These are phyloP conservation scores for Rhyacophila evoluta DNA, from an alignment of 2,888 invertebrate genomes.

Conservation along the genomic window DNA sequence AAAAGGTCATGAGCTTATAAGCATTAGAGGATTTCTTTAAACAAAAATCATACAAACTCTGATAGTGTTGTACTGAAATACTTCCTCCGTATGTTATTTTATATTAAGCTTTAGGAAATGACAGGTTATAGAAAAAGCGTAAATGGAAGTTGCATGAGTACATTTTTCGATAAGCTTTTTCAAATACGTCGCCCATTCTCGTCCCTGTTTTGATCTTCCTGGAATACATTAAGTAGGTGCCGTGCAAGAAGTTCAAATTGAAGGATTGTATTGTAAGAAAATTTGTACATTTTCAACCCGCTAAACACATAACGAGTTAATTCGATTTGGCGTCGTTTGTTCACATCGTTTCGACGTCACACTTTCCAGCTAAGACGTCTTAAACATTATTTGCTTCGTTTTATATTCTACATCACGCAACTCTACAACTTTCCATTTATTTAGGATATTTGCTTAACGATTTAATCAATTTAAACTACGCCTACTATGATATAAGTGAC, in stretches of 20 bases:
- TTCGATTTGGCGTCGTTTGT: conserved; percentile 23
- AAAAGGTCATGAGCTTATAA: too few species aligned
- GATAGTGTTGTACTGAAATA: too few species aligned
- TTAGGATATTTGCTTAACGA: neutral
- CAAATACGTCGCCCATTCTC: neutral
- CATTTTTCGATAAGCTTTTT: too few species aligned
- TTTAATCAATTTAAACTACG: neutral
- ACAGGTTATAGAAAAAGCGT: too few species aligned
- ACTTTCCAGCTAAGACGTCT: neutral
- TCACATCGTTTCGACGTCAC: conserved; percentile 16
- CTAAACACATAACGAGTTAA: conserved; percentile 27
- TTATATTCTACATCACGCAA: neutral
- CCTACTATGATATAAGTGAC: too few species aligned
- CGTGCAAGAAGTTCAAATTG: neutral
- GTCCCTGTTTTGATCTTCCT: too few species aligned
- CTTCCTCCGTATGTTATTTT: too few species aligned
- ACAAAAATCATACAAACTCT: too few species aligned
- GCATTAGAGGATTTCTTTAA: too few species aligned
- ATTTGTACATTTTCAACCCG: conserved; percentile 8
- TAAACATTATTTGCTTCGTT: neutral
- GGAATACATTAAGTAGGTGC: neutral
- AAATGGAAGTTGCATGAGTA: too few species aligned
- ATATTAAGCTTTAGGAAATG: too few species aligned
- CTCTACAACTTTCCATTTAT: neutral
- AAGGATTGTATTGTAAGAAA: conserved; percentile 6